Evolutionary conservation across 2,797 vertebrate species (phyloP), one percentile per base, ranked within the genome.

Genomic region (Vireo griseus): DNA sequence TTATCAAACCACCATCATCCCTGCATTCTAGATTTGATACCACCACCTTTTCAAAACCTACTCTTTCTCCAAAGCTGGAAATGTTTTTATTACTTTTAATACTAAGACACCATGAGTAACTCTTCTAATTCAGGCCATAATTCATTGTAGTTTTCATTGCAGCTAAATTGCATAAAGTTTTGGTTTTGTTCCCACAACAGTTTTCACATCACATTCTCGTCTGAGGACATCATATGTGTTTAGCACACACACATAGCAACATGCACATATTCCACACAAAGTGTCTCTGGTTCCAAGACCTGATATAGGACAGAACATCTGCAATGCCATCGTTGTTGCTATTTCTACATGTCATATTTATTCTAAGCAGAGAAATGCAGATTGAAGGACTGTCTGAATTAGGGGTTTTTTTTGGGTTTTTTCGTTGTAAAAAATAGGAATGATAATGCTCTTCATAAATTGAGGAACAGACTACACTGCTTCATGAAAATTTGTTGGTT

Each of bases 201-300:
- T 73, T 93, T 94, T 94, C 54, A 48, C 58, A 76, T 94, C 55
- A 62, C 59, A 40, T 94, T 93, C 62, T 84, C 68, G 20, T 85
- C 66, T 89, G 74, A 81, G 47, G 80, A 84, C 7, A 16, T 88
- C 83, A 62, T 80, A 9, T 75, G 35, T 62, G 21, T 69, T 58
- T 67, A 54, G 47, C 24, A 71, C 25, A 83, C 63, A 66, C 39
- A 69, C 50, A 71, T 42, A 90, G 57, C 54, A 77, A 52, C 74
- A 61, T 92, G 69, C 42, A 61, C 31, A 28, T 42, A 82, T 25
- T 72, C 40, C n/a, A 44, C 25, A 42, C 10, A 55, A 52, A 26
- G 10, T 68, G 26, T 35, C 66, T 86, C 68, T 92, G 57, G 13
- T 91, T 96, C 47, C 71, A 78, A 61, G 71, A 75, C 50, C 57